phyloP scores from a whole-genome alignment of 2,888 invertebrate species.

The Idaea straminata region DNA sequence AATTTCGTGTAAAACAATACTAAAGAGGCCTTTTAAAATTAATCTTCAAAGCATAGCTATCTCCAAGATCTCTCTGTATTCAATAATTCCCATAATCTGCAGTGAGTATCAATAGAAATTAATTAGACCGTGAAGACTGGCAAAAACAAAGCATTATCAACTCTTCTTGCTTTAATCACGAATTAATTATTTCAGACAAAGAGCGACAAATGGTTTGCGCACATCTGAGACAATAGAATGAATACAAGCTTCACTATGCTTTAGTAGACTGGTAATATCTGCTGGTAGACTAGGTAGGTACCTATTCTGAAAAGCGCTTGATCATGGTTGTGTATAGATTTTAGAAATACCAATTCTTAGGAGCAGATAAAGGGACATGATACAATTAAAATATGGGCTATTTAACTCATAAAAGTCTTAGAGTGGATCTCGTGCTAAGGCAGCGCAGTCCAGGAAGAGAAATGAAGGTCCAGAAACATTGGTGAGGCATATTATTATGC shows the following conservation, averaged over 20 bases:
- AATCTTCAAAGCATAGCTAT: not conserved
- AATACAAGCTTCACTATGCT: constrained; percentile 4
- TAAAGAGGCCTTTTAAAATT: not conserved
- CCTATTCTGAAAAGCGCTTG: not conserved
- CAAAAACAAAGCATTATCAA: constrained; percentile 6
- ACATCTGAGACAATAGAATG: constrained; percentile 3
- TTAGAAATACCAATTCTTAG: too few relatives aligned
- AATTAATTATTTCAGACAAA: constrained; percentile 4
- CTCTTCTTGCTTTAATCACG: constrained; percentile 1
- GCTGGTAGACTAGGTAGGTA: not conserved
- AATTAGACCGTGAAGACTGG: constrained; percentile 5
- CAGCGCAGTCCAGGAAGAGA: too few relatives aligned
- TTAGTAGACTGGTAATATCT: not conserved
- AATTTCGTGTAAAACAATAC: not conserved
- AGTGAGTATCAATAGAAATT: constrained; percentile 4
- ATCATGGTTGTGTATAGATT: too few relatives aligned
- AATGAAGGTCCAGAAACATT: too few relatives aligned
- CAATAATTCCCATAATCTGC: not conserved
- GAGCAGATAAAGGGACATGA: too few relatives aligned
- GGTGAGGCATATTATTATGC: too few relatives aligned
- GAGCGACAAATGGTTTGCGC: constrained; percentile 3
- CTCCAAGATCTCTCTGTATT: not conserved
- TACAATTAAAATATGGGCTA: too few relatives aligned
- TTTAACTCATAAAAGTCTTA: too few relatives aligned
- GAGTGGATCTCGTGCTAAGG: too few relatives aligned